Evolutionary conservation across 2,888 invertebrate species (phyloP).

Genomic region (Rutpela maculata): DNA sequence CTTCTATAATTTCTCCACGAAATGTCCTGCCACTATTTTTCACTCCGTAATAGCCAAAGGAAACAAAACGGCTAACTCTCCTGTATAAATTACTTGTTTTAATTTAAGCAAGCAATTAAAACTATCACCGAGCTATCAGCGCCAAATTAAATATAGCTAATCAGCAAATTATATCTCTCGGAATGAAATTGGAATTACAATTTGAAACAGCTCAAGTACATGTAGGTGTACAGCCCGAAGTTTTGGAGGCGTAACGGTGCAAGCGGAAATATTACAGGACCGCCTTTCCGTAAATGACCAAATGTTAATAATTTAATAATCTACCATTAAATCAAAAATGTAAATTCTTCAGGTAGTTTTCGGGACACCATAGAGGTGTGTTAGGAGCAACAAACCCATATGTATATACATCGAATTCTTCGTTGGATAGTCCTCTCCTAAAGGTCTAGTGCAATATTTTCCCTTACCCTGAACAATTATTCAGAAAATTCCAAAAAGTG

Average conservation of each 20-base stretch:
- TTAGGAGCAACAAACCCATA: too few relatives aligned
- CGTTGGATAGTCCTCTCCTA: too few relatives aligned
- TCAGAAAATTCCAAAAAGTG: too few relatives aligned
- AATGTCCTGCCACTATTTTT: not conserved
- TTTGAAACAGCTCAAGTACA: slow-evolving; percentile 41
- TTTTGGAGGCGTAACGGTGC: slow-evolving; percentile 26
- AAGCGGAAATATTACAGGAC: slow-evolving; percentile 29
- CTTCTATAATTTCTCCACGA: not conserved
- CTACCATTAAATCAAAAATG: too few relatives aligned
- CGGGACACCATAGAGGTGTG: too few relatives aligned
- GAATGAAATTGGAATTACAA: slow-evolving; percentile 40
- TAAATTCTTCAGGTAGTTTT: too few relatives aligned
- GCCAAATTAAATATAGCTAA: slow-evolving; percentile 46
- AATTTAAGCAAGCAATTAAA: slow-evolving; percentile 39
- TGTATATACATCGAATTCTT: too few relatives aligned
- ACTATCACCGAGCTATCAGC: slow-evolving; percentile 42
- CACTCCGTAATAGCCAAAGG: not conserved
- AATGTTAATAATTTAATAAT: too few relatives aligned
- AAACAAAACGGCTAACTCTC: slow-evolving; percentile 12
- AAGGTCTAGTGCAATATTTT: too few relatives aligned
- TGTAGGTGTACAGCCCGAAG: slow-evolving; percentile 35
- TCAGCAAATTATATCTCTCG: slow-evolving; percentile 40
- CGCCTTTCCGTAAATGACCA: not conserved
- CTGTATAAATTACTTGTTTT: slow-evolving; percentile 26
- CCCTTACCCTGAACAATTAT: too few relatives aligned